Conservation (phyloP, 53 echinoderm and acorn worm species). For the Arbacia lixula region DNA sequence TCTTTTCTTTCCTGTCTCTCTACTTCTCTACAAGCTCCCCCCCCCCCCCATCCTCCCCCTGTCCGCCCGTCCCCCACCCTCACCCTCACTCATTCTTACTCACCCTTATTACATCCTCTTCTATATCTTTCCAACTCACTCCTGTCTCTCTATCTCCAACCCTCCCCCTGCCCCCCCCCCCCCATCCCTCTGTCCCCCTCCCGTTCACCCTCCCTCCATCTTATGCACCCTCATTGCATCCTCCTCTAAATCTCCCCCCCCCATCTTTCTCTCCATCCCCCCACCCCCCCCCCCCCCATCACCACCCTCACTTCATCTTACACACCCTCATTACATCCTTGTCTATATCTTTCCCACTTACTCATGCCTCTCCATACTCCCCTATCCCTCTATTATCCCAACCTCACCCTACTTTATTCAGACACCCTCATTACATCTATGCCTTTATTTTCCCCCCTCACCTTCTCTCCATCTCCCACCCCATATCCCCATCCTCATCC, state of each 20-base stretch:
- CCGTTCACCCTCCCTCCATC: constrained; percentile 6
- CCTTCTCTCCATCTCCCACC: no score
- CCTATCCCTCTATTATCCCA: no score
- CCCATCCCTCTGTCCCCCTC: constrained; percentile 11
- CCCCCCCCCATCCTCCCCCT: background rate
- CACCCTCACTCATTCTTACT: background rate
- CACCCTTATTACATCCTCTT: background rate
- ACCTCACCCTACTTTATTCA: no score
- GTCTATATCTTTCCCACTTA: no score
- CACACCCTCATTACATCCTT: no score
- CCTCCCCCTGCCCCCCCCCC: background rate
- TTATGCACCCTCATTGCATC: background rate
- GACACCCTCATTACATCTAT: no score
- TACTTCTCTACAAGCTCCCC: background rate
- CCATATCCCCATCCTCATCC: no score
- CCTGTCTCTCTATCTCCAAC: background rate
- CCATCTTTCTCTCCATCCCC: background rate
- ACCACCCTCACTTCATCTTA: background rate
- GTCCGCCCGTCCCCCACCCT: background rate
- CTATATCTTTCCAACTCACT: background rate
- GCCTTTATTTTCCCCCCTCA: no score
- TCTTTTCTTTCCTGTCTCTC: background rate
- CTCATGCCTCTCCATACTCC: no score
- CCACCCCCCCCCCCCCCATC: background rate
- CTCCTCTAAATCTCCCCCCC: background rate